These are phyloP conservation scores for Lepus townsendii DNA, from an alignment of 2,797 vertebrate species.

Conservation along the genomic window DNA sequence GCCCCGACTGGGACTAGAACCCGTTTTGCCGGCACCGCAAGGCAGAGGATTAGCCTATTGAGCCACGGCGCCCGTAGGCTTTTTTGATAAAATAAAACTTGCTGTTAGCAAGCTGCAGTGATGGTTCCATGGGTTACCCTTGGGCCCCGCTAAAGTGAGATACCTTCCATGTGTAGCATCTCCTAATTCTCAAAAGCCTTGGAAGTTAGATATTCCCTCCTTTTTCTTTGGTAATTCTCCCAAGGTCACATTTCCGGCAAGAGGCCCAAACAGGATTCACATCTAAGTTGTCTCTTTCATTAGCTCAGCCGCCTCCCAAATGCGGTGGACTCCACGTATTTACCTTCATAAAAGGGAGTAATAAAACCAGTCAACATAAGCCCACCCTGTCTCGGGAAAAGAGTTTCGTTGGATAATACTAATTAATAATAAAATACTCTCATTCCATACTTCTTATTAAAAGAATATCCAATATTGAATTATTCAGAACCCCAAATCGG, in stretches of 20 bases:
- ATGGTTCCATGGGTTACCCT: constrained; percentile 11
- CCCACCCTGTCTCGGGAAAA: constrained; percentile 16
- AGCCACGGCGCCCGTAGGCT: neutral
- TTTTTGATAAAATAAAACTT: constrained; percentile 38
- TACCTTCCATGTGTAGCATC: neutral
- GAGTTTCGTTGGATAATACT: constrained; percentile 53
- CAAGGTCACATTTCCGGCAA: constrained; percentile 40
- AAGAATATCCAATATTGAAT: constrained; percentile 47
- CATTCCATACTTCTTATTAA: constrained; percentile 18
- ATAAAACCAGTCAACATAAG: constrained; percentile 59
- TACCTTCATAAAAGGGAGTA: constrained; percentile 31
- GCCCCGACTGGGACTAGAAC: too few relatives aligned
- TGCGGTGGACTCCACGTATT: neutral
- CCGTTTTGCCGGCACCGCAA: too few relatives aligned
- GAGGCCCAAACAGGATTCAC: constrained; percentile 9
- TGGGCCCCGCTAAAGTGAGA: neutral
- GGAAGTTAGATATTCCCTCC: too few relatives aligned
- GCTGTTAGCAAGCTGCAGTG: neutral
- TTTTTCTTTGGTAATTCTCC: constrained; percentile 27
- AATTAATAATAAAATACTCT: constrained; percentile 58
- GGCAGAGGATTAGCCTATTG: too few relatives aligned
- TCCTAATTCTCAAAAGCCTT: constrained; percentile 45
- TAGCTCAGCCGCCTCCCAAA: constrained; percentile 45
- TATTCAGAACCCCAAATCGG: constrained; percentile 26
- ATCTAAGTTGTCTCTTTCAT: neutral